A percentile compares a stretch with the other conserved stretches of the same genome.
phyloP scores from a whole-genome alignment of 2,888 invertebrate species.

The Pseudolycoriella hygida region DNA sequence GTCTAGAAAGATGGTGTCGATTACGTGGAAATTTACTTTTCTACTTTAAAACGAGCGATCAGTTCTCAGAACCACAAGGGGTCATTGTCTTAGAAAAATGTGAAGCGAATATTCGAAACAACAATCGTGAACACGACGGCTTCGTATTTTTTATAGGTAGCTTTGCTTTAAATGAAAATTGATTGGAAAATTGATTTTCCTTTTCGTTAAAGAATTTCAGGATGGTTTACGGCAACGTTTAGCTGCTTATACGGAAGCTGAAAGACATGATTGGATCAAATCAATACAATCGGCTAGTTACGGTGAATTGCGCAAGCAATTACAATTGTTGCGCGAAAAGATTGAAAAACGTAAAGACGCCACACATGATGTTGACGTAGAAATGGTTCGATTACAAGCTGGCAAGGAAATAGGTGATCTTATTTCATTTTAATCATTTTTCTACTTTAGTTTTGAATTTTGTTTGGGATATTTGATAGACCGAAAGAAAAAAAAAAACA shows the following conservation, averaged over 20 bases:
- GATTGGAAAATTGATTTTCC: neutral
- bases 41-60: conserved; percentile 79
- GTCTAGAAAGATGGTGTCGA: conserved; percentile 73
- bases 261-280: conserved; percentile 73
- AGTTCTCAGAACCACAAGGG: conserved; percentile 74
- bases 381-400: conserved; percentile 49
- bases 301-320: conserved; percentile 58
- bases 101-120: conserved; percentile 45
- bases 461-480: too few species aligned
- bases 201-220: conserved; percentile 48
- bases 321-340: conserved; percentile 37
- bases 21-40: conserved; percentile 84
- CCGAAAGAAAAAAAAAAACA: too few species aligned
- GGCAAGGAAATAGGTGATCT: conserved; percentile 49
- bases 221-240: conserved; percentile 68
- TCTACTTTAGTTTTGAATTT: neutral
- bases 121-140: conserved; percentile 44
- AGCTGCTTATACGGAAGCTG: conserved; percentile 60
- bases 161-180: too few species aligned
- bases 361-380: conserved; percentile 45
- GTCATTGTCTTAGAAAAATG: conserved; percentile 80
- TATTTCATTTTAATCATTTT: conserved; percentile 23
- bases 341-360: conserved; percentile 42
- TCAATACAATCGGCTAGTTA: conserved; percentile 72
- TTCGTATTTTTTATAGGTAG: conserved; percentile 70